Evolutionary conservation across 2,113 vertebrate species (phyloP), one percentile per base, ranked within the genome.

Genomic region (Crocuta crocuta): DNA sequence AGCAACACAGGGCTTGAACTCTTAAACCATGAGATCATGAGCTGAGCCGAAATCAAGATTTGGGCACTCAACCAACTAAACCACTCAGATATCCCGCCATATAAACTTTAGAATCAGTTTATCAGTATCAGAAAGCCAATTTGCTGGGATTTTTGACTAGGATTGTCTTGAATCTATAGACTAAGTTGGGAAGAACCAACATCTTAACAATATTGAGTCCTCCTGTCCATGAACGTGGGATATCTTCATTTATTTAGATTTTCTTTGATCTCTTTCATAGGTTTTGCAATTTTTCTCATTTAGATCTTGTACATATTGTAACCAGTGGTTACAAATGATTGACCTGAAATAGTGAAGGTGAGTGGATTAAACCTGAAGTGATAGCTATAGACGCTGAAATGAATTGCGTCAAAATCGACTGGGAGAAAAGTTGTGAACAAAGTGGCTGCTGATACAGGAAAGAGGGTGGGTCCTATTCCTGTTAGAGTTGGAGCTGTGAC

Each of bases 331-430:
- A 99, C 99, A 89, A 99, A 99, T 71, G 99, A 99, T 48, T 99
- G 99, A 98, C 98, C 99, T 39, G 99, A 99, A 98, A 99, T 99
- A 99, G 99, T 99, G 33, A 99, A 98, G 99, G 99, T 58, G 99
- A 99, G 88, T 99, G 99, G 99, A 99, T 99, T 97, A 99, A 99
- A 98, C 99, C 99, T 55, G 99, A 99, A 66, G 99, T 99, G 0
- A 97, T 99, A 5, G 99, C 99, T 91, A 99, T 99, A 87, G 99
- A 99, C 98, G 99, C 99, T 71, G 99, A 99, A 94, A 99, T 99
- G 98, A 99, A 99, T 97, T 98, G 99, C 74, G 80, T 99, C 96
- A 98, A 99, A 99, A 99, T 99, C 99, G 96, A 7, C 94, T 97
- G 97, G 8, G 4, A 88, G 24, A 98, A 98, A 99, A 23, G 99